phyloP scores from a whole-genome alignment of 2,888 invertebrate genomes.

The Diaperis boleti region DNA sequence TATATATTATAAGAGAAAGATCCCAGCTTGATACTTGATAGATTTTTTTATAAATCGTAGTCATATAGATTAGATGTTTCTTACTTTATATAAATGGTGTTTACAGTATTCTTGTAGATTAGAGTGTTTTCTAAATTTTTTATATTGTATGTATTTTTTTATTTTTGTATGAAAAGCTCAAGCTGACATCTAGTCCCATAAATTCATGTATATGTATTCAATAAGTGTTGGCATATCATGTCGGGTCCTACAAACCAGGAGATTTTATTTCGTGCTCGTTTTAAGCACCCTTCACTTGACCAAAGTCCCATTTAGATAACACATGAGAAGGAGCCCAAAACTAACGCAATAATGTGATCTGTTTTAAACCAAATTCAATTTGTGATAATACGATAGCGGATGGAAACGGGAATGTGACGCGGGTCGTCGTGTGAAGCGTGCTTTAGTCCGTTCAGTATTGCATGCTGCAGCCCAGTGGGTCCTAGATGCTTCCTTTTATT shows the following conservation, averaged over 20 bases:
- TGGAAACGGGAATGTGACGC: conserved; percentile 27
- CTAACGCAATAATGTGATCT: conserved; percentile 37
- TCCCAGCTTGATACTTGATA: conserved; percentile 62
- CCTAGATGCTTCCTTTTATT: conserved; percentile 63
- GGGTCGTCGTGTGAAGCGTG: conserved; percentile 50
- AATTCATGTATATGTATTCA: conserved; percentile 50
- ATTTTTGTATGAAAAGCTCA: conserved; percentile 67
- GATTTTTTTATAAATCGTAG: conserved; percentile 64
- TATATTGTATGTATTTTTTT: conserved; percentile 67
- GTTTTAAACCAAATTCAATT: conserved; percentile 41
- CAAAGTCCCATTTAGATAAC: conserved; percentile 31
- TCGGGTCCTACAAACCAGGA: conserved; percentile 56
- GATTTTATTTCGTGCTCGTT: conserved; percentile 37
- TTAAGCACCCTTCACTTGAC: conserved; percentile 38
- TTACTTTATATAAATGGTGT: conserved; percentile 64
- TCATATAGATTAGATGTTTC: conserved; percentile 62
- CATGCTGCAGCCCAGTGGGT: conserved; percentile 59
- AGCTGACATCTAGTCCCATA: conserved; percentile 67
- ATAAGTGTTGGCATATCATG: conserved; percentile 65
- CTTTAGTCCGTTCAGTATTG: conserved; percentile 59
- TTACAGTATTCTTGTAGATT: conserved; percentile 67
- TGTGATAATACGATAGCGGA: conserved; percentile 30
- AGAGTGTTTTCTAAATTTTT: conserved; percentile 66
- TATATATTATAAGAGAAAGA: conserved; percentile 58
- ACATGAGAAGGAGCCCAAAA: conserved; percentile 12